Base-by-base conservation (phyloP, 35 echinoderm and acorn worm species). In the Eucidaris tribuloides region DNA sequence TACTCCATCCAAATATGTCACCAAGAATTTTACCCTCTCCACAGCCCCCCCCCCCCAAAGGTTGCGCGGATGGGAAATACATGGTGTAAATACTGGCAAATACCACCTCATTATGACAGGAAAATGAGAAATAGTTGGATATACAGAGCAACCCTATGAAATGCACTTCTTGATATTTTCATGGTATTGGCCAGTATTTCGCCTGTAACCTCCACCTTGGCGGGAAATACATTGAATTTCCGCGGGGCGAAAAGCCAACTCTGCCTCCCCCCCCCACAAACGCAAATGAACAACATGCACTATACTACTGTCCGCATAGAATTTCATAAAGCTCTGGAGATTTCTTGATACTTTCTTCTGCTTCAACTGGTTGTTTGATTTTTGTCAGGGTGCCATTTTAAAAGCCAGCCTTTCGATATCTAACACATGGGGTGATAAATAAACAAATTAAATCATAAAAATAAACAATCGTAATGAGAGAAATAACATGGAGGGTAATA, bases 331-430 rank as follows among this genome's bases (percentile, higher is more conserved):
- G 90, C 55, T 93, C 86, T 1, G 86, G 81, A 5, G 93, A 77
- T 39, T 86, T 82, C 58, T 98, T 98, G 39, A 98, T 93, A 38
- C 79, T 89, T 41, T 62, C 83, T 9, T 81, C 84, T 39, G 95
- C 90, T 63, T 98, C 95, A 2, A 90, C 82, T 63, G 85, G 79
- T 61, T 90, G 89, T 89, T 24, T 85, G 95, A 42, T 98, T 98
- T 58, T 98, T 98, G 62, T 98, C 95, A 6, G 95, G 95, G 86
- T 98, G 95, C 95, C 95, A 98, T 87, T 90, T 98, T 52, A 98
- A 58, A 3, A 90, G 90, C 24, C n/a, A n/a, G 90, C 58, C 57
- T 93, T 98, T 37, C 90, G 81, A 60, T 98, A 98, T 79, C 95
- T 98, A 66, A 55, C n/a, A n/a, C n/a, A 72, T 52, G 20, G 31